Percentiles rank a stretch among this genome's conserved stretches.
Evolutionary conservation across 2,888 invertebrate species (phyloP).

Genomic region (Agriopis marginaria): DNA sequence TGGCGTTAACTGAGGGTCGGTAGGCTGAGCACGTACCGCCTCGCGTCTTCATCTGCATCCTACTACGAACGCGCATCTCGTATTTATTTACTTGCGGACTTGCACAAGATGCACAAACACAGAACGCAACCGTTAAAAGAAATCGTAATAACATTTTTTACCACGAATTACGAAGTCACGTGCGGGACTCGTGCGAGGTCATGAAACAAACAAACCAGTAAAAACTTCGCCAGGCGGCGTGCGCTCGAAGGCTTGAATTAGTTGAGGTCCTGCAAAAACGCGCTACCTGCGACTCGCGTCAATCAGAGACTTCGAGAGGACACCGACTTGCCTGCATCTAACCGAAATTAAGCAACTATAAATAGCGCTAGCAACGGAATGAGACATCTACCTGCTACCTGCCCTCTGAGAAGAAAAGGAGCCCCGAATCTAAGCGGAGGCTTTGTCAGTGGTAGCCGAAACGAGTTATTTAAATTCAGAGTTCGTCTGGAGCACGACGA

Average conservation of each 20-base stretch:
- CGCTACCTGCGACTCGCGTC: constrained; percentile 76
- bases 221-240: constrained; percentile 44
- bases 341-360: constrained; percentile 52
- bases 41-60: constrained; percentile 60
- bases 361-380: constrained; percentile 29
- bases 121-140: constrained; percentile 38
- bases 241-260: constrained; percentile 61
- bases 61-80: constrained; percentile 49
- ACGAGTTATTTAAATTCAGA: constrained; percentile 82
- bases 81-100: constrained; percentile 50
- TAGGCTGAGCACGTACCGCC: constrained; percentile 60
- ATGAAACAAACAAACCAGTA: constrained; percentile 66
- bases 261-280: constrained; percentile 76
- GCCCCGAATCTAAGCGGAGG: constrained; percentile 65
- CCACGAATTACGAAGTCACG: constrained; percentile 53
- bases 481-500: constrained; percentile 66
- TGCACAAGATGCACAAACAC: constrained; percentile 45
- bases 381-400: constrained; percentile 41
- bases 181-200: constrained; percentile 67
- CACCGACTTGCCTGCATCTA: constrained; percentile 59
- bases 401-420: constrained; percentile 61
- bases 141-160: constrained; percentile 31
- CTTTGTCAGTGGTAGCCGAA: constrained; percentile 79
- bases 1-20: constrained; percentile 53
- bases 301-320: constrained; percentile 63